phyloP scores from a whole-genome alignment of 2,113 vertebrate genomes.

The Genyomyrus donnyi region DNA sequence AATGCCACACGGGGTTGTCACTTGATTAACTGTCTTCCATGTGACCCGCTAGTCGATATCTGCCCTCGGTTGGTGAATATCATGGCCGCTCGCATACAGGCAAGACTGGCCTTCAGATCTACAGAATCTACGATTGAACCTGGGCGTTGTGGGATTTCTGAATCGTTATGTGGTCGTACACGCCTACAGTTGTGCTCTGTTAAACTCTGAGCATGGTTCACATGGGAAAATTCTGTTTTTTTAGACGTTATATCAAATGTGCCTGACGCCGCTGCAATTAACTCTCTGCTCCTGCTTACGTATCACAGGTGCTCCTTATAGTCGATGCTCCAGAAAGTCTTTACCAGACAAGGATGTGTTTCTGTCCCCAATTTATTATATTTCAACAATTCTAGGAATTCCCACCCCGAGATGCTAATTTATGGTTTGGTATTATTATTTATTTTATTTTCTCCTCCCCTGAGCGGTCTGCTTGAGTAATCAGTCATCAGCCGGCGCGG shows the following conservation, averaged over 20 bases:
- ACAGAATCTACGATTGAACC: neutral
- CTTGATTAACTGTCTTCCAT: neutral
- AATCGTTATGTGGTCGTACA: neutral
- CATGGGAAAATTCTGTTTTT: neutral
- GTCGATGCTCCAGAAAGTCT: conserved; percentile 18
- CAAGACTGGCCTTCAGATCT: neutral
- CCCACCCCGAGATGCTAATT: conserved; percentile 25
- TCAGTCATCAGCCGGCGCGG: conserved; percentile 35
- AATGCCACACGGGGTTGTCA: neutral
- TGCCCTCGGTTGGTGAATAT: neutral
- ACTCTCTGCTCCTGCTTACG: neutral
- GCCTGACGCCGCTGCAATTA: neutral
- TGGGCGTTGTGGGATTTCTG: neutral
- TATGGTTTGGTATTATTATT: conserved; percentile 25
- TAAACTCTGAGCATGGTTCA: neutral
- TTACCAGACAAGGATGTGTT: conserved; percentile 26
- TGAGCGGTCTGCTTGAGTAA: conserved; percentile 36
- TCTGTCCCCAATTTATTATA: conserved; percentile 26
- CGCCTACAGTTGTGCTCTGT: neutral
- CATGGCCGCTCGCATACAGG: neutral
- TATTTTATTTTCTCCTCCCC: conserved; percentile 17
- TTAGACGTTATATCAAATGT: neutral
- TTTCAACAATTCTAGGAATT: conserved; percentile 33
- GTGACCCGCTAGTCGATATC: neutral
- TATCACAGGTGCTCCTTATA: conserved; percentile 2